These are phyloP conservation scores for Rhinopithecus roxellana DNA, from an alignment of 2,113 vertebrate genomes.

Conservation along the genomic window DNA sequence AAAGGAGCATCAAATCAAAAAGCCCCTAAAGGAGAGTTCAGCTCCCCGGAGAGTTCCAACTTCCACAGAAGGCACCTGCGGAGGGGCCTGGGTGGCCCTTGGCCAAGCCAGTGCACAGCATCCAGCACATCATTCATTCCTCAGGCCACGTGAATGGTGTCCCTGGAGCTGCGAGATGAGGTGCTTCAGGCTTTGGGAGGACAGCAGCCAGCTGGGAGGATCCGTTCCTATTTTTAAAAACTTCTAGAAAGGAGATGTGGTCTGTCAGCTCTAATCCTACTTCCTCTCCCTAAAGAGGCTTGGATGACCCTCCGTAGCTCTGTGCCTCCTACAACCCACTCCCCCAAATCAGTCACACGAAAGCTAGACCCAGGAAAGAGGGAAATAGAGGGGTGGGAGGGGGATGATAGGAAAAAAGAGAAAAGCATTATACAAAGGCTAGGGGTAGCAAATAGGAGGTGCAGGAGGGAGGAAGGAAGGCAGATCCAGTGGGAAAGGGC, in stretches of 20 bases:
- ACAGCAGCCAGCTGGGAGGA: background rate
- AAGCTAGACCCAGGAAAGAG: background rate
- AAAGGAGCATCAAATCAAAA: background rate
- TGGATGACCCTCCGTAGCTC: background rate
- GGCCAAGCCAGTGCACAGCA: background rate
- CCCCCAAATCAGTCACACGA: background rate
- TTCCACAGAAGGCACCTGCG: background rate
- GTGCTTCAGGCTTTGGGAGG: background rate
- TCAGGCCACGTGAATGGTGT: background rate
- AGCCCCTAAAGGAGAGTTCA: background rate
- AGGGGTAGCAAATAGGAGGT: background rate
- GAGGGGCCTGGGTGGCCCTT: background rate
- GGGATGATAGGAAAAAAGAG: background rate
- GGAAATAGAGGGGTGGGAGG: background rate
- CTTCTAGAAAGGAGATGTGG: constrained; percentile 52
- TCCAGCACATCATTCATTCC: background rate
- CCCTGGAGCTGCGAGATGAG: background rate
- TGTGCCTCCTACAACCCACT: background rate
- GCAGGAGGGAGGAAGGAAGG: background rate
- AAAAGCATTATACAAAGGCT: background rate
- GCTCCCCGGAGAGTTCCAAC: background rate
- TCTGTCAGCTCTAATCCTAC: background rate
- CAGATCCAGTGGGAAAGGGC: background rate
- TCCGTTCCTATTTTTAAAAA: background rate
- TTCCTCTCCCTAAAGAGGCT: background rate